Evolutionary conservation across 2,113 vertebrate genomes (phyloP).

Genomic region (Engystomops pustulosus): DNA sequence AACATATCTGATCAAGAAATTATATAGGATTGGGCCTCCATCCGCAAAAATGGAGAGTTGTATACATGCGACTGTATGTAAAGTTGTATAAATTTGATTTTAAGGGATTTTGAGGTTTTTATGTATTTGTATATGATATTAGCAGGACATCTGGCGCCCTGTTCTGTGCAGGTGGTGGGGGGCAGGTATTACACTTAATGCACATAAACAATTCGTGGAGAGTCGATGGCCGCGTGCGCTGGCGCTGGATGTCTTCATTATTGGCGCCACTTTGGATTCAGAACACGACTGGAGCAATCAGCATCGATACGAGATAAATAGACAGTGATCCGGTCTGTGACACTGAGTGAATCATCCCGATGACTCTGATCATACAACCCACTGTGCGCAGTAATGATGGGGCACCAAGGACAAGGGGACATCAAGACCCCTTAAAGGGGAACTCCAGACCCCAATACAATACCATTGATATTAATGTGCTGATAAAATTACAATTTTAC

Average conservation of each 20-base stretch:
- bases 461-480: background rate
- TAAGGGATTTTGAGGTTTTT: too few relatives aligned
- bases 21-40: too few relatives aligned
- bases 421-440: background rate
- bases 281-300: conserved; percentile 19
- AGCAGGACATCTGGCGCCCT: background rate
- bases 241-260: conserved; percentile 40
- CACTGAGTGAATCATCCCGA: conserved; percentile 24
- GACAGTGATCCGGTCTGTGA: background rate
- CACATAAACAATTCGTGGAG: conserved; percentile 20
- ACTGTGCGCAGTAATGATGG: conserved; percentile 37
- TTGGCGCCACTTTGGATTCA: conserved; percentile 4
- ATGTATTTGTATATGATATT: too few relatives aligned
- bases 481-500: background rate
- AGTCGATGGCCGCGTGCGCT: background rate
- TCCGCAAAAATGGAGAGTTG: too few relatives aligned
- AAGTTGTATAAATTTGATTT: too few relatives aligned
- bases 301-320: conserved; percentile 33
- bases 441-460: background rate
- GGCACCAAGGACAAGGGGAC: background rate
- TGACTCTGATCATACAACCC: background rate
- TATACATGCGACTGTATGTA: too few relatives aligned
- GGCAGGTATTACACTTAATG: conserved; percentile 23
- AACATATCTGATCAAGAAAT: too few relatives aligned
- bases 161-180: background rate